Evolutionary conservation across 2,888 invertebrate species (phyloP), one percentile per base, ranked within the genome.

Genomic region (Resseliella maxima): DNA sequence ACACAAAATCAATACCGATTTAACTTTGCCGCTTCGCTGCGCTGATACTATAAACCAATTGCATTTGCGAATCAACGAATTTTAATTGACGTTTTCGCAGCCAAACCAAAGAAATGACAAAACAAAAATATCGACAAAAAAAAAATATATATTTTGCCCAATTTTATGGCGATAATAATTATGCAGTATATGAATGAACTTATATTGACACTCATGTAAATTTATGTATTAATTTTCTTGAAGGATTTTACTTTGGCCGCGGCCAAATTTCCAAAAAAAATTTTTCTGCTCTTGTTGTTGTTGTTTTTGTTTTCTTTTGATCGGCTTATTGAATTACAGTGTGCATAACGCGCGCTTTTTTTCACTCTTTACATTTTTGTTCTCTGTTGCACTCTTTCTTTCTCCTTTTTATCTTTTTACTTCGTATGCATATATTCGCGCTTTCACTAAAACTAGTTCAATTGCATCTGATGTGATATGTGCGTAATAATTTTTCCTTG

Each of bases 131-230:
- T n/a, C n/a, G 3, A n/a, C 54, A 54, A n/a, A 54, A 54, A 54
- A 64, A 27, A 41, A 41, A 41, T 12, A 64, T 21, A 38, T 38
- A 83, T 83, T 38, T 83, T 83, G 38, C 38, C 38, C 83, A 83
- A 83, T 83, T 83, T 83, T 38, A 83, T 83, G 12, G 83, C 83
- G 38, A 38, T 83, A 83, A 83, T 83, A 83, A 83, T 83, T 36
- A 83, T 83, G 83, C 38, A 8, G 38, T 24, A 38, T 38, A 83
- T 83, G 83, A 36, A 38, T 38, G 38, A 83, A 83, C 83, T 83
- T 83, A 83, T 83, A 83, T 38, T 38, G 72, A 72, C 72, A 72
- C 72, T 38, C 72, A 72, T 72, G 36, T 35, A 72, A 35, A 72
- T 72, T 72, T 83, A 83, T 83, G 36, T 83, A 83, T 83, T 38